A percentile compares a stretch with the other conserved stretches of the same genome.
phyloP scores from a whole-genome alignment of 1,140 invertebrate genomes.

The Drosophila quadrilineata region DNA sequence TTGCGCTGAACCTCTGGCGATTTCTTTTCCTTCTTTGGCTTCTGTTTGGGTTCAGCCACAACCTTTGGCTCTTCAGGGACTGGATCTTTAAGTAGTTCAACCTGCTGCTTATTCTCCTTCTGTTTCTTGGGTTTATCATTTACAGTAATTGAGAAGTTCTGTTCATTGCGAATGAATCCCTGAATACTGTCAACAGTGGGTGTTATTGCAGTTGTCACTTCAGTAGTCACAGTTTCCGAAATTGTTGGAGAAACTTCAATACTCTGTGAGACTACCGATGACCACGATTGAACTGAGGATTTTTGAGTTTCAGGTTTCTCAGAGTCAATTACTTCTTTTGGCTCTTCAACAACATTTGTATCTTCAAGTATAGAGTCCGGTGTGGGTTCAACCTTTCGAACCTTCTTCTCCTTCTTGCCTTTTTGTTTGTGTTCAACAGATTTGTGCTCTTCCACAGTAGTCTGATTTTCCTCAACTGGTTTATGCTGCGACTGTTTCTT shows the following conservation, averaged over 20 bases:
- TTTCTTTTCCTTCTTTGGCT: constrained; percentile 9
- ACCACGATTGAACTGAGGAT: constrained; percentile 19
- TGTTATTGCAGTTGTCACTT: not conserved
- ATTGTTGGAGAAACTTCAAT: not conserved
- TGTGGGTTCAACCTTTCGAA: not conserved
- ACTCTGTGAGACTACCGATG: constrained; percentile 29
- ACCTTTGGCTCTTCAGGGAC: not conserved
- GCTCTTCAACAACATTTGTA: not conserved
- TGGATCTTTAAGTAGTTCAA: not conserved
- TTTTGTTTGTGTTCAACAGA: not conserved
- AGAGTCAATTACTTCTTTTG: not conserved
- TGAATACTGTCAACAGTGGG: not conserved
- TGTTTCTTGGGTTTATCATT: constrained; percentile 40
- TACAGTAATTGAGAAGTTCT: constrained; percentile 14
- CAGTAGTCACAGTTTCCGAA: not conserved
- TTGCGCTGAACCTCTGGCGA: not conserved
- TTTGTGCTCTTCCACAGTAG: not conserved
- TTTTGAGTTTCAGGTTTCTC: not conserved
- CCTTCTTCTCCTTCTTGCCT: not conserved
- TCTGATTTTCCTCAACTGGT: not conserved
- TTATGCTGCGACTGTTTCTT: not conserved
- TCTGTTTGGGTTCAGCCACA: not conserved
- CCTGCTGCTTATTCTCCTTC: constrained; percentile 33
- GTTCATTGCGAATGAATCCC: constrained; percentile 21
- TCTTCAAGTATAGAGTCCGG: not conserved